phyloP scores from a whole-genome alignment of 2,888 invertebrate species.

The Agrochola lota region DNA sequence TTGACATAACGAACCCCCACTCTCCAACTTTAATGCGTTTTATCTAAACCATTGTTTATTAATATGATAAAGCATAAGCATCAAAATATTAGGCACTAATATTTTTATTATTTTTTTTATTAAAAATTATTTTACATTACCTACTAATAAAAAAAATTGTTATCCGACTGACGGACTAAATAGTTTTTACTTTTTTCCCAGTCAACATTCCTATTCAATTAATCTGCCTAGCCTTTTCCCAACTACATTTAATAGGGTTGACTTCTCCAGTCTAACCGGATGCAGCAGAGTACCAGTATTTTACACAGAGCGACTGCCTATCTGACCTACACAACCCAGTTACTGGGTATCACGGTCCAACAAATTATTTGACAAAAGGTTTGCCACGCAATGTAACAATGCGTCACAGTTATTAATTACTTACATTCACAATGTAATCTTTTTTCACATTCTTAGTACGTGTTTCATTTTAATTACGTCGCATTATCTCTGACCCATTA shows the following conservation, averaged over 20 bases:
- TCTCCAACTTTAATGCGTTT: too few relatives aligned
- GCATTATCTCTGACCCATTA: conserved; percentile 29
- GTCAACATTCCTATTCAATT: too few relatives aligned
- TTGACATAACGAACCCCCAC: too few relatives aligned
- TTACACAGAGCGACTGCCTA: background rate
- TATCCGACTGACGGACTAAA: too few relatives aligned
- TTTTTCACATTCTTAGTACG: conserved; percentile 17
- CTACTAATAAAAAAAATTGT: too few relatives aligned
- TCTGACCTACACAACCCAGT: background rate
- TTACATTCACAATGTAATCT: conserved; percentile 20
- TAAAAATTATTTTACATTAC: too few relatives aligned
- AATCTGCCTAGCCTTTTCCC: background rate
- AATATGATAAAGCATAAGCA: too few relatives aligned
- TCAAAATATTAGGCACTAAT: too few relatives aligned
- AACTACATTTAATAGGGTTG: background rate
- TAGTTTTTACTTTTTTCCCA: too few relatives aligned
- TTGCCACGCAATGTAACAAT: background rate
- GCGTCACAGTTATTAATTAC: background rate
- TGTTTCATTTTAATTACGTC: conserved; percentile 30
- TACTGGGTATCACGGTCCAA: background rate
- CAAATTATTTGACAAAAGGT: background rate
- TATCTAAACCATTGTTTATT: too few relatives aligned
- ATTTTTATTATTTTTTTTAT: too few relatives aligned
- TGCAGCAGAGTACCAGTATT: background rate
- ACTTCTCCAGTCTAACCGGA: background rate